Evolutionary conservation across 2,797 vertebrate genomes (phyloP).

Genomic region (Apodemus agrarius): DNA sequence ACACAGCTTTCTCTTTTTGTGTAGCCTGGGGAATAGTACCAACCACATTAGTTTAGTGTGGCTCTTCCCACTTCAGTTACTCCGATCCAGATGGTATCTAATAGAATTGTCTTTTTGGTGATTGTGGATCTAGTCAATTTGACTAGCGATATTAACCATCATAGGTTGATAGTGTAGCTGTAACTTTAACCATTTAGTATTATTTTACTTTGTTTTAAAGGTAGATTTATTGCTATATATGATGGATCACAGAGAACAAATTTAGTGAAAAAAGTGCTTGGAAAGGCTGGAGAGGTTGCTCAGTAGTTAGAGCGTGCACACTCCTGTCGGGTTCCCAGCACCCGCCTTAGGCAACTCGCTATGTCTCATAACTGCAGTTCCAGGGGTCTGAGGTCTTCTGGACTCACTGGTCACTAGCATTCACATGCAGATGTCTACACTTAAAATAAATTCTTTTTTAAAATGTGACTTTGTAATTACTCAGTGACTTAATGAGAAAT

Average conservation of each 20-base stretch:
- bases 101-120: neutral
- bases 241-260: neutral
- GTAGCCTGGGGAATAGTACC: neutral
- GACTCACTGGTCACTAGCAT: neutral
- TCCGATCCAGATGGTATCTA: neutral
- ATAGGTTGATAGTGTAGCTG: neutral
- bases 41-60: neutral
- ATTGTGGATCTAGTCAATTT: neutral
- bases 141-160: neutral
- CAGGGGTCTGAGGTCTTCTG: neutral
- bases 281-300: neutral
- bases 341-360: neutral
- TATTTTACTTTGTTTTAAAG: neutral
- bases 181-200: slow-evolving; percentile 28
- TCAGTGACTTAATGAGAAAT: slow-evolving; percentile 8
- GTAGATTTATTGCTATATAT: slow-evolving; percentile 22
- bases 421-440: neutral
- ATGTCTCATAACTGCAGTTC: neutral
- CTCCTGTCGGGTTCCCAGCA: neutral
- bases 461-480: neutral
- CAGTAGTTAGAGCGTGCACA: neutral
- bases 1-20: neutral
- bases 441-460: neutral
- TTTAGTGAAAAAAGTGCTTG: neutral
- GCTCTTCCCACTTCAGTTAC: neutral